Base-by-base conservation (phyloP, 2,113 vertebrate species). In the Passer montanus region DNA sequence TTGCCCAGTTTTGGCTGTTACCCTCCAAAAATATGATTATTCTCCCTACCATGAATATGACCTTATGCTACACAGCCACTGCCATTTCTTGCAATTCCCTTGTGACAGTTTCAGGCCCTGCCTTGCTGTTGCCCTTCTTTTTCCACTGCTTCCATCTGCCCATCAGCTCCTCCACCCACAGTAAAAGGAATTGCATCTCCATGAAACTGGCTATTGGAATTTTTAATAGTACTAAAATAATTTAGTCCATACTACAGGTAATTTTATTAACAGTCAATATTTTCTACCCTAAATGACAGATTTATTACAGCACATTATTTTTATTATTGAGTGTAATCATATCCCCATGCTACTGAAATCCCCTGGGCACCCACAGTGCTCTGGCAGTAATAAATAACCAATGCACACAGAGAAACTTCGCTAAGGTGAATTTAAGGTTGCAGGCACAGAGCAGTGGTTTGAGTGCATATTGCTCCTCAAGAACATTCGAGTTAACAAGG, bases 361-460 rank as follows among this genome's bases (percentile, higher is more conserved):
- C 93, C 83, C 44, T 96, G 95, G 88, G 94, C 53, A 91, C 92
- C 43, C 86, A 90, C 81, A 66, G 39, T 79, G 73, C 59, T 87
- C 84, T 64, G 80, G 47, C 87, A 58, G 93, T 87, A 96, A 97
- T 97, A 97, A 97, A 97, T 96, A 96, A 96, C 86, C 79, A 86
- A 55, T 22, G 39, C 68, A 59, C 63, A 87, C 23, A 67, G 76
- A 88, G 91, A 82, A 96, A 95, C 63, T 94, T 94, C 11, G 21
- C 70, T 96, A 93, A 96, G 95, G 94, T 96, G 95, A 96, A 90
- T 75, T 88, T 95, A 95, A 97, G 96, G 95, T 96, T 97, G 90
- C 4, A 5, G 95, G 88, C 62, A 92, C 81, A 77, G 59, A 81
- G 64, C 70, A 66, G 70, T 83, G 59, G 35, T 89, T 89, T 83